Evolutionary conservation across 2,797 vertebrate species (phyloP).

Genomic region (Numenius phaeopus): DNA sequence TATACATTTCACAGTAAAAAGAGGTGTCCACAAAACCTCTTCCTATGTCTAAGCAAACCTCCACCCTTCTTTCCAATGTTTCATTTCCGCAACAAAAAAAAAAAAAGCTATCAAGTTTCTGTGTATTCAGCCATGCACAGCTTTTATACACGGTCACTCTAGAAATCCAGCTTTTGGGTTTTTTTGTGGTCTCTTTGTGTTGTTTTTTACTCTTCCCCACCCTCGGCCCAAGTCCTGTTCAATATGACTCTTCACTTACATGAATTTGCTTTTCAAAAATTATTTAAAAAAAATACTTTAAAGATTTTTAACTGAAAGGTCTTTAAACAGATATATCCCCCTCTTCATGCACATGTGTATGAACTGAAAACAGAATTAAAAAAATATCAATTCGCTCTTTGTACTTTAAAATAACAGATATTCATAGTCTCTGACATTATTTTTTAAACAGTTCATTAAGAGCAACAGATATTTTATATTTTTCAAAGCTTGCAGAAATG

Average conservation of each 20-base stretch:
- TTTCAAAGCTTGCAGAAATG: background rate
- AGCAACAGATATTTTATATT: background rate
- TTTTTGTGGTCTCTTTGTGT: background rate
- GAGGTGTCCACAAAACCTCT: background rate
- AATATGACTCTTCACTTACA: background rate
- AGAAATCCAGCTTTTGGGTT: background rate
- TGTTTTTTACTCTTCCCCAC: background rate
- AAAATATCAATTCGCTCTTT: background rate
- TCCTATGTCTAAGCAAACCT: background rate
- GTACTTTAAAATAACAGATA: background rate
- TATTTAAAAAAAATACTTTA: background rate
- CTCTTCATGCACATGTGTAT: background rate
- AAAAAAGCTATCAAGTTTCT: background rate
- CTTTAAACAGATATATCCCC: background rate
- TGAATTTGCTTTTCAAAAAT: background rate
- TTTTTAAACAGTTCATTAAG: background rate
- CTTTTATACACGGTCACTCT: background rate
- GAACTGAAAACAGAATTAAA: background rate
- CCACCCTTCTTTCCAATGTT: background rate
- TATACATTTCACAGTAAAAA: background rate
- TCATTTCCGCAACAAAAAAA: background rate
- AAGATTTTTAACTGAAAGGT: background rate
- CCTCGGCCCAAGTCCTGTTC: background rate
- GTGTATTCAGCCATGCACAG: background rate
- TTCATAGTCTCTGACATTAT: background rate